Conservation (phyloP, 2,113 vertebrate species). For the Ramphastos sulfuratus region DNA sequence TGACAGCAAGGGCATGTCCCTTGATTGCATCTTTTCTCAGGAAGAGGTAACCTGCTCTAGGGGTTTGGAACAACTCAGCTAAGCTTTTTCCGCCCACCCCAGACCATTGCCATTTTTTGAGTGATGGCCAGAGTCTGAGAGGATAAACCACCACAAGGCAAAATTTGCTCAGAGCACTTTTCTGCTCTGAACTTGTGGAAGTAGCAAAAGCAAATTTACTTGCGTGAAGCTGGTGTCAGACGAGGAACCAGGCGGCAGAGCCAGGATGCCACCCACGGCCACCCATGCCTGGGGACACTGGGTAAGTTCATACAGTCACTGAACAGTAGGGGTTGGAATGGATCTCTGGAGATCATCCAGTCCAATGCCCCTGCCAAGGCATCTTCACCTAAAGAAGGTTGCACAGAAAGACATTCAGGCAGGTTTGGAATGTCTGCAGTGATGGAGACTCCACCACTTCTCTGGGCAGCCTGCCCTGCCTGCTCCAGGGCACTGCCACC, state of each 20-base stretch:
- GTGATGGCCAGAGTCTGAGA: neutral
- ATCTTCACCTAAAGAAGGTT: too few species aligned
- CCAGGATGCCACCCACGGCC: neutral
- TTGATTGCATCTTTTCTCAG: neutral
- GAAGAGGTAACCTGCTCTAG: neutral
- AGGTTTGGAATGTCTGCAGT: too few species aligned
- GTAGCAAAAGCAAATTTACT: neutral
- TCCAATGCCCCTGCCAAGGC: too few species aligned
- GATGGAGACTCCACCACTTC: too few species aligned
- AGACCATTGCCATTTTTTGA: neutral
- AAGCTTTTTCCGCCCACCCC: neutral
- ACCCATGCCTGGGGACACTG: neutral
- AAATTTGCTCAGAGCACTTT: neutral
- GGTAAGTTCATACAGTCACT: too few species aligned
- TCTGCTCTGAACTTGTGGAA: neutral
- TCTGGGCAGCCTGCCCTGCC: too few species aligned
- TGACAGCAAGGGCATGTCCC: neutral
- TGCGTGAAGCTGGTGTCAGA: neutral
- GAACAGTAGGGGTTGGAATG: too few species aligned
- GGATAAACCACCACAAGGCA: neutral
- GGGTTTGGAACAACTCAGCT: constrained; percentile 30
- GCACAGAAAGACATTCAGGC: too few species aligned
- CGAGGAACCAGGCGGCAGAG: neutral
- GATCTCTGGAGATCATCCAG: too few species aligned
- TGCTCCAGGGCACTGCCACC: too few species aligned